Evolutionary conservation across 2,797 vertebrate species (phyloP).

Genomic region (Iguana delicatissima): DNA sequence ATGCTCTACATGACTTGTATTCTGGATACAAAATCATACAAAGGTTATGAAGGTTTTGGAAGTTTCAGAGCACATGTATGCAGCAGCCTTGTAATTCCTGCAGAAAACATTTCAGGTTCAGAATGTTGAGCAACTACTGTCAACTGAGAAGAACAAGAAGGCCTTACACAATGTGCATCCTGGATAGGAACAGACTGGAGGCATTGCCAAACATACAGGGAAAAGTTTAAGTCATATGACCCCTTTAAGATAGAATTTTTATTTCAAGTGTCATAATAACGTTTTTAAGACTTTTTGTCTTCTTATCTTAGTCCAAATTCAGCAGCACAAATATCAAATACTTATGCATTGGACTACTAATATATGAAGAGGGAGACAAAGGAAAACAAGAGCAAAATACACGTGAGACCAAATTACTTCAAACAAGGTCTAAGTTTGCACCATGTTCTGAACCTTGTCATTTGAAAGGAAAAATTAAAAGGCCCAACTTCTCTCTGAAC

Average conservation of each 20-base stretch:
- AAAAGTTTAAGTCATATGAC: neutral
- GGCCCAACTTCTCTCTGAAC: too few relatives aligned
- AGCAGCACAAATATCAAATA: too few relatives aligned
- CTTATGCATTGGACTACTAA: too few relatives aligned
- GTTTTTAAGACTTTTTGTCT: too few relatives aligned
- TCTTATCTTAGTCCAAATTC: too few relatives aligned
- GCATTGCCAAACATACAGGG: neutral
- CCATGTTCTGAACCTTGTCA: too few relatives aligned
- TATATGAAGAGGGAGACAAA: too few relatives aligned
- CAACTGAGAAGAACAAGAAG: neutral
- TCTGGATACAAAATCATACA: neutral
- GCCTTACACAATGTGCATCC: neutral
- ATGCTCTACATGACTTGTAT: neutral
- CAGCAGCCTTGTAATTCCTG: neutral
- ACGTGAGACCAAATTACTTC: too few relatives aligned
- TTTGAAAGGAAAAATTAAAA: too few relatives aligned
- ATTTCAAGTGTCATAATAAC: too few relatives aligned
- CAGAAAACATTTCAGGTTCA: neutral
- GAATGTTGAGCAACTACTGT: neutral
- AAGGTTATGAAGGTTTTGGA: neutral
- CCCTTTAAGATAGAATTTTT: neutral
- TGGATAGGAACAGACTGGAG: neutral
- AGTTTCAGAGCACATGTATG: neutral
- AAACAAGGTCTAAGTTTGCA: too few relatives aligned
- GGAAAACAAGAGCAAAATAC: too few relatives aligned